These are phyloP conservation scores for Brachymystax lenok DNA, from an alignment of 2,797 vertebrate species.

Conservation along the genomic window DNA sequence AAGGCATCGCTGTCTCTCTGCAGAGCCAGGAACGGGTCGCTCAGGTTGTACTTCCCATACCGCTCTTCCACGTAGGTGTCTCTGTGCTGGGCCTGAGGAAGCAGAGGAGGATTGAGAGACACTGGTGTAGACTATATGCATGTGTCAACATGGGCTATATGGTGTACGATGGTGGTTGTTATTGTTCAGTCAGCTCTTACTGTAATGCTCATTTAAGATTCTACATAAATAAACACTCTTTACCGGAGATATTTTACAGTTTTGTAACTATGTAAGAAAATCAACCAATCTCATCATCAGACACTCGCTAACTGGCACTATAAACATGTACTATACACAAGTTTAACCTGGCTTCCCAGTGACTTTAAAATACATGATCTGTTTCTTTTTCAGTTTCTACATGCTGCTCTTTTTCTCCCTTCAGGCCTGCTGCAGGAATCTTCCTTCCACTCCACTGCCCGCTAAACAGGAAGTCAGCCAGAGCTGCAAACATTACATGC, in stretches of 20 bases:
- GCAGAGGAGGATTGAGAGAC: neutral
- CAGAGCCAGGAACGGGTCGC: constrained; percentile 90
- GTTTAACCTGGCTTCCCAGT: neutral
- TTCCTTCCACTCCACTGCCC: neutral
- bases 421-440: constrained; percentile 2
- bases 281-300: neutral
- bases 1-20: constrained; percentile 90
- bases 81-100: constrained; percentile 84
- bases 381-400: neutral
- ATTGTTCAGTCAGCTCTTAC: neutral
- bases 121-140: neutral
- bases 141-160: neutral
- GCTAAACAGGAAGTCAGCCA: constrained; percentile 29
- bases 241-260: neutral
- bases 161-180: neutral
- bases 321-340: neutral
- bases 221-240: too few species aligned
- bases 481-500: constrained; percentile 11
- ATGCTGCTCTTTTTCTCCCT: neutral
- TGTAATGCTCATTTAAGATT: neutral
- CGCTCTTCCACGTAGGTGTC: constrained; percentile 91
- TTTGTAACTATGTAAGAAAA: neutral
- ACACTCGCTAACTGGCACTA: neutral
- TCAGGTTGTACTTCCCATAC: constrained; percentile 93
- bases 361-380: neutral